Percentiles rank a stretch among this genome's conserved stretches.
phyloP scores from a whole-genome alignment of 2,113 vertebrate species.

The Apteryx owenii region DNA sequence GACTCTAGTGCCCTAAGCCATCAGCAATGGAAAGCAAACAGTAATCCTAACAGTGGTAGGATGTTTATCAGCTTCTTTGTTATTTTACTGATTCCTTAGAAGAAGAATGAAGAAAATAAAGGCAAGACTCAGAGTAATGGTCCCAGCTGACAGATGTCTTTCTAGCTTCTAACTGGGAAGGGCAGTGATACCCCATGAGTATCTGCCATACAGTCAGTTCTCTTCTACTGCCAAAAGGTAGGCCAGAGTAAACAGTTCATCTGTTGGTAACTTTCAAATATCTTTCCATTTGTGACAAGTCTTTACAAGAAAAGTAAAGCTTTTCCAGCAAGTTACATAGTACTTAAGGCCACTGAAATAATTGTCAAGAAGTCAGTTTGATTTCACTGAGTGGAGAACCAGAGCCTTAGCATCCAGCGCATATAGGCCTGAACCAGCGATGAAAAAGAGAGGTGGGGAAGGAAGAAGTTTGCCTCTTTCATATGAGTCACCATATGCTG shows the following conservation, averaged over 20 bases:
- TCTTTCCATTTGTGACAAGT: background rate
- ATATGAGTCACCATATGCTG: background rate
- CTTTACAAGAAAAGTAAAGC: background rate
- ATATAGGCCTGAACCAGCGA: background rate
- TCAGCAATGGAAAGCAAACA: background rate
- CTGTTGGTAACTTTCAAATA: background rate
- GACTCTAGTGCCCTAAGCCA: background rate
- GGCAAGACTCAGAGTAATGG: background rate
- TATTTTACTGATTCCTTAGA: background rate
- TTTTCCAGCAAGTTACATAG: background rate
- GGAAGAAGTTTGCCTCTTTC: background rate
- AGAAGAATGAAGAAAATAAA: background rate
- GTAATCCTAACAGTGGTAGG: background rate
- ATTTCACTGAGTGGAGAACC: background rate
- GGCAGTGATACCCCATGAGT: background rate
- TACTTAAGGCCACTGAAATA: background rate
- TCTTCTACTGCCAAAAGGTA: background rate
- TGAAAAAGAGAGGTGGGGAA: background rate
- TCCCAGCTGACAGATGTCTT: background rate
- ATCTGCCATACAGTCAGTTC: background rate
- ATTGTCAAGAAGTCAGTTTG: background rate
- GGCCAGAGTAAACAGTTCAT: background rate
- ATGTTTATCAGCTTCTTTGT: background rate
- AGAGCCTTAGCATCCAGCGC: background rate
- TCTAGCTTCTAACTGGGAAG: background rate